Percentiles rank a stretch among this genome's conserved stretches.
These are phyloP conservation scores for Hirundichthys speculiger DNA, from an alignment of 2,113 vertebrate genomes.

Conservation along the genomic window DNA sequence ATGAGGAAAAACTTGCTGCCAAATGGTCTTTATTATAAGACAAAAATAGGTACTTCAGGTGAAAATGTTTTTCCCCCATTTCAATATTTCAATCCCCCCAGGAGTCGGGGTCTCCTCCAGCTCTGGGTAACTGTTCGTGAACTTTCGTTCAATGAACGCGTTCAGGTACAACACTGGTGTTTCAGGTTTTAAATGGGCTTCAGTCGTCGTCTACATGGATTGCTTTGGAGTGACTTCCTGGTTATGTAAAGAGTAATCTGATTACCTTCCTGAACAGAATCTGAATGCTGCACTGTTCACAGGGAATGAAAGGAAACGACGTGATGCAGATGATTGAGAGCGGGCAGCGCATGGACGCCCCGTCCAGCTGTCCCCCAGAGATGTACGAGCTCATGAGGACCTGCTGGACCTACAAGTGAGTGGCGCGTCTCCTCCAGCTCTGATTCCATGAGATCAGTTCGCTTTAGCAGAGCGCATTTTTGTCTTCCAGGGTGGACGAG, in stretches of 20 bases:
- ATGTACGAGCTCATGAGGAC: constrained; percentile 89
- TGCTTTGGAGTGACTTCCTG: not conserved
- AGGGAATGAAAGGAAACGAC: constrained; percentile 97
- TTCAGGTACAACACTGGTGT: too few species aligned
- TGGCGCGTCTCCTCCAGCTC: constrained; percentile 12
- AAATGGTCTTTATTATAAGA: too few species aligned
- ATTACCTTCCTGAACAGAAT: not conserved
- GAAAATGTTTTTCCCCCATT: too few species aligned
- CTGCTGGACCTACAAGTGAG: constrained; percentile 96
- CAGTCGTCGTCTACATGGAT: too few species aligned
- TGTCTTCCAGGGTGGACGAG: constrained; percentile 82
- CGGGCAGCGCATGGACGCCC: constrained; percentile 88
- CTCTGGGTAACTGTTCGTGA: too few species aligned
- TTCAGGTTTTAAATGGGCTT: too few species aligned
- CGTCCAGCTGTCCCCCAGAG: constrained; percentile 86
- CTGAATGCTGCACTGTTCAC: constrained; percentile 20
- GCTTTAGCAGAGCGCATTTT: not conserved
- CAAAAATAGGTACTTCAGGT: too few species aligned
- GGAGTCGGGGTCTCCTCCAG: too few species aligned
- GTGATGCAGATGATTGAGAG: constrained; percentile 92
- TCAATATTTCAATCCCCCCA: too few species aligned
- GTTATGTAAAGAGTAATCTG: not conserved
- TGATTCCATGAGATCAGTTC: too few species aligned
- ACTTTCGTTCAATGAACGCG: too few species aligned
- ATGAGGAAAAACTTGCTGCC: too few species aligned